Percentiles rank a stretch among this genome's conserved stretches.
These are phyloP conservation scores for Mesorhabditis belari DNA, from an alignment of 2,888 invertebrate genomes.

Conservation along the genomic window DNA sequence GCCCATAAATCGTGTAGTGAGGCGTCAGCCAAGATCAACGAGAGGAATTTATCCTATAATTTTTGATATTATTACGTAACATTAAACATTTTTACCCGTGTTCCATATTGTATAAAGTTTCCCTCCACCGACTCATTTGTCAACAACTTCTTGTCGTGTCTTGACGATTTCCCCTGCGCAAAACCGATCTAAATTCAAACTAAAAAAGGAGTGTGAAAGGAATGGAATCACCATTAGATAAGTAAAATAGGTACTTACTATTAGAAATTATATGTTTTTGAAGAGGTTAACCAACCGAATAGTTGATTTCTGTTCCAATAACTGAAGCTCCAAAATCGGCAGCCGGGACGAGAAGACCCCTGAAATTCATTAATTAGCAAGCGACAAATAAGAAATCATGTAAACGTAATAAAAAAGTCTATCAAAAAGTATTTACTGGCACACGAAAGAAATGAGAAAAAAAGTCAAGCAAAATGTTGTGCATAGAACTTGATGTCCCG, in stretches of 20 bases:
- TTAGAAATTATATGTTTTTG: too few species aligned
- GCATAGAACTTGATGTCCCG: background rate
- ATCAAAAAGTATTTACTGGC: background rate
- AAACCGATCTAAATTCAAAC: background rate
- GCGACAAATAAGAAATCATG: background rate
- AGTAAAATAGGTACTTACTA: too few species aligned
- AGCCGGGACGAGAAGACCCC: conserved; percentile 71
- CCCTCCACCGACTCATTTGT: conserved; percentile 72
- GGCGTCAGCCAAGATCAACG: conserved; percentile 84
- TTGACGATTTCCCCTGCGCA: conserved; percentile 55
- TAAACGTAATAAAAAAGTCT: background rate
- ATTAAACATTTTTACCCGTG: conserved; percentile 21
- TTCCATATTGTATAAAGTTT: conserved; percentile 82
- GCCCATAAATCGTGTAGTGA: conserved; percentile 69
- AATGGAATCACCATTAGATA: too few species aligned
- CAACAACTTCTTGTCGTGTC: conserved; percentile 58
- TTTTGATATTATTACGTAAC: background rate
- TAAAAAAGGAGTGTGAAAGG: background rate
- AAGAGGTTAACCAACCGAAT: conserved; percentile 55
- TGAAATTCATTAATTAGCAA: conserved; percentile 21
- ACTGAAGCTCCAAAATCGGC: conserved; percentile 81
- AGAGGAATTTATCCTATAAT: conserved; percentile 64
- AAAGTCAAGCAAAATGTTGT: background rate
- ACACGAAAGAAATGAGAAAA: background rate
- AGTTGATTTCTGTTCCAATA: conserved; percentile 79